Percentiles rank a stretch among this genome's conserved stretches.
These are phyloP conservation scores for Metopia argyrocephala DNA, from an alignment of 2,888 invertebrate genomes.

Conservation along the genomic window DNA sequence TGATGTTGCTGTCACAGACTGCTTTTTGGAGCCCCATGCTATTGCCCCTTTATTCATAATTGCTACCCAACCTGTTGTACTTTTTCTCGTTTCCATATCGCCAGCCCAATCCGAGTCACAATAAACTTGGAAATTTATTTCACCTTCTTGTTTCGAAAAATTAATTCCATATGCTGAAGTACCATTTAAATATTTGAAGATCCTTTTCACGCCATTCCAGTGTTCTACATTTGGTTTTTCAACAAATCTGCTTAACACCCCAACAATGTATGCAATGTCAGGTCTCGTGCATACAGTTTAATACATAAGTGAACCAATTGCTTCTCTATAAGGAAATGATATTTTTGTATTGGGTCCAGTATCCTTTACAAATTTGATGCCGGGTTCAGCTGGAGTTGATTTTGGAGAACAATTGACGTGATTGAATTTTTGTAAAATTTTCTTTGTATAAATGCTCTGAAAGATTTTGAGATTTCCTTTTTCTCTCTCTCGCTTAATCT, in stretches of 20 bases:
- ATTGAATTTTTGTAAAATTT: constrained; percentile 33
- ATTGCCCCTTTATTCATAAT: constrained; percentile 11
- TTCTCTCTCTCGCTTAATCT: constrained; percentile 25
- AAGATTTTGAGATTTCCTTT: constrained; percentile 29
- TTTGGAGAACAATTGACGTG: constrained; percentile 24
- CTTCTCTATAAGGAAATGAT: constrained; percentile 31
- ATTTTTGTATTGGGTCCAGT: neutral
- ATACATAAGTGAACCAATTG: constrained; percentile 34
- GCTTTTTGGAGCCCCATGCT: constrained; percentile 27
- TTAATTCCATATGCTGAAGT: constrained; percentile 4
- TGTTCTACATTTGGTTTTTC: constrained; percentile 22
- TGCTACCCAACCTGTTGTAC: constrained; percentile 11
- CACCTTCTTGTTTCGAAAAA: no score
- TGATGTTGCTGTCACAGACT: constrained; percentile 30
- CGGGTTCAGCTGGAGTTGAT: constrained; percentile 17
- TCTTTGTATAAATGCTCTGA: constrained; percentile 16
- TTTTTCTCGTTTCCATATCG: constrained; percentile 6
- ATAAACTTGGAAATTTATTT: no score
- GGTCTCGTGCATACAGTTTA: constrained; percentile 24
- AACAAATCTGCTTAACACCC: constrained; percentile 36
- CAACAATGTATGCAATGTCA: constrained; percentile 32
- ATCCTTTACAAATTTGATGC: constrained; percentile 10
- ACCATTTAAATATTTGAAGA: constrained; percentile 21
- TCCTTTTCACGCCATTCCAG: constrained; percentile 33
- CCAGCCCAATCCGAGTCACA: constrained; percentile 33